Base-by-base conservation (phyloP, 2,113 vertebrate genomes). In the Enhydra lutris region DNA sequence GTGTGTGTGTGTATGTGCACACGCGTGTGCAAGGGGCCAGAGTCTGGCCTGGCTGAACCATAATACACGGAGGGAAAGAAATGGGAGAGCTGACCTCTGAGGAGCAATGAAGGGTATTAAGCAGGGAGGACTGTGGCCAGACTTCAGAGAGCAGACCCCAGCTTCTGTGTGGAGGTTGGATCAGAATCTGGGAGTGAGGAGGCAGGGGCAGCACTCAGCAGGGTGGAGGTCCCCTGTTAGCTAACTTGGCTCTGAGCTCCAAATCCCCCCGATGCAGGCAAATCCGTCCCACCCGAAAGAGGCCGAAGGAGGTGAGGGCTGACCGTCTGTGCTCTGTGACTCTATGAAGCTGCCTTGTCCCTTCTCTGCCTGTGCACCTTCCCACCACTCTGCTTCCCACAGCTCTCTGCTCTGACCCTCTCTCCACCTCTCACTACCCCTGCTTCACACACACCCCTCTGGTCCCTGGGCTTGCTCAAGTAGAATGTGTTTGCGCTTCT, bases 321-420 rank as follows among this genome's bases (percentile, higher is more conserved):
- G 97, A 97, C 97, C 88, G 14, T 81, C 96, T 97, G 97, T n/a
- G 65, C 84, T 95, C 96, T 91, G 73, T 97, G 97, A 85, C 97
- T 97, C 98, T 98, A 65, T 97, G 95, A 97, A 93, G 97, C 97
- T 42, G 61, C 50, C 83, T 36, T 84, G 31, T 17, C 23, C 61
- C 78, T 93, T 63, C 84, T 94, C 94, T 85, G 50, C 13, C 82
- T 94, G 34, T 26, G 69, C 18, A 13, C 36, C 52, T 45, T 88
- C 45, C 47, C 79, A 74, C 20, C n/a, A 31, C 42, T 85, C n/a
- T 86, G 80, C 73, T 50, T 55, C 34, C 34, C 57, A 6, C 31
- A 45, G 13, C 59, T 74, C 50, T 84, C 52, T 17, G 29, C n/a
- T 61, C 57, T 2, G 18, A 42, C 21, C 50, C 55, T n/a, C 26